Percentiles rank a stretch among this genome's conserved stretches.
Evolutionary conservation across 23 tunicate species (phyloP).

Genomic region (Halocynthia roretzi): DNA sequence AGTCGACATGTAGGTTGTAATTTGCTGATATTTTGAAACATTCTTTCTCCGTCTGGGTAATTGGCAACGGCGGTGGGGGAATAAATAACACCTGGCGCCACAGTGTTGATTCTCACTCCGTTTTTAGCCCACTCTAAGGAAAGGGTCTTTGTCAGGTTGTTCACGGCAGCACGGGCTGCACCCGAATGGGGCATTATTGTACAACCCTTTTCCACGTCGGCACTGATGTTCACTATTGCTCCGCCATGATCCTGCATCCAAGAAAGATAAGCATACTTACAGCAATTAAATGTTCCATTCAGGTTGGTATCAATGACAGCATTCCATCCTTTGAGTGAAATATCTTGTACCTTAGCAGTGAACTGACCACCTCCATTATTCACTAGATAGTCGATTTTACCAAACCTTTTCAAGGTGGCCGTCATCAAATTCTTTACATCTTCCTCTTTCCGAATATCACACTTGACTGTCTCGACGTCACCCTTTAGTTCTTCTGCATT

Average conservation of each 20-base stretch:
- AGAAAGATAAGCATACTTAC: conserved; percentile 20
- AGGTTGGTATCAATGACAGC: conserved; percentile 43
- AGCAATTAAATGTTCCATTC: conserved; percentile 34
- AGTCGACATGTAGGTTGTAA: conserved; percentile 35
- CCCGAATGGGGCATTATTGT: conserved; percentile 31
- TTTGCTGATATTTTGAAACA: conserved; percentile 15
- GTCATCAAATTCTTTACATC: conserved; percentile 9
- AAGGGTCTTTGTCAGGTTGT: conserved; percentile 31
- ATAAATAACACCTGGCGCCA: conserved; percentile 40
- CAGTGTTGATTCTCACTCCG: conserved; percentile 22
- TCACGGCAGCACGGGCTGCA: conserved; percentile 41
- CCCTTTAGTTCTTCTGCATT: conserved; percentile 10
- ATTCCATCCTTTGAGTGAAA: conserved; percentile 34
- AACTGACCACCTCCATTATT: conserved; percentile 56
- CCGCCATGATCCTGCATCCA: conserved; percentile 47
- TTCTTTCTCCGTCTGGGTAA: conserved; percentile 19
- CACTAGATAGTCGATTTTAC: conserved; percentile 26
- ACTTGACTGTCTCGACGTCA: conserved; percentile 4
- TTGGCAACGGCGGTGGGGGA: conserved; percentile 43
- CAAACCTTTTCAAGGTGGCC: conserved; percentile 20
- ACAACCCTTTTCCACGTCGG: conserved; percentile 30
- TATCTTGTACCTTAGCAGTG: conserved; percentile 22
- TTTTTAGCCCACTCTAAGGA: conserved; percentile 42
- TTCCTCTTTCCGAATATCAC: conserved; percentile 20
- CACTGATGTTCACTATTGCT: conserved; percentile 25